Base-by-base conservation (phyloP, 2,888 invertebrate genomes). In the Acanthosepion esculentum region DNA sequence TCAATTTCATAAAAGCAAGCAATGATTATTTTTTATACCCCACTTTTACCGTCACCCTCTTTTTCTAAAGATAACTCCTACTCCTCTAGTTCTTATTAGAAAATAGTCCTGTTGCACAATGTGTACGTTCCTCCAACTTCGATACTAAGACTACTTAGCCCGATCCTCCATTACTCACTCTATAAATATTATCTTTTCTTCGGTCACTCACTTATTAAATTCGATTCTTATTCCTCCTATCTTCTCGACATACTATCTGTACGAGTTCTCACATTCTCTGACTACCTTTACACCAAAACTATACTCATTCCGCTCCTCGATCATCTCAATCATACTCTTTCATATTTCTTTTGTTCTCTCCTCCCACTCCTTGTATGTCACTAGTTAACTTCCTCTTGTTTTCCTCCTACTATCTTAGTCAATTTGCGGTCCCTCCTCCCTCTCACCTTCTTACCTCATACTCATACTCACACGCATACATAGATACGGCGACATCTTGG, bases 381-480 rank as follows among this genome's bases (percentile, higher is more conserved):
- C n/a, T 53, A 50, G 53, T 41, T 53, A 15, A 48, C 33, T 50
- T 48, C 92, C 53, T 53, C 53, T 29, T 41, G 53, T 92, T 53
- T n/a, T 53, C 53, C 48, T 92, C 92, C 18, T 33, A 15, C 33
- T 53, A 20, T 18, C 33, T 92, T 15, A 15, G 20, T 20, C 20
- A 3, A 29, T 92, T 50, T 33, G n/a, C n/a, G 12, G 12, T 33
- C 33, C 29, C 53, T 53, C 53, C 92, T 92, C 26, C 48, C 48
- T 92, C 48, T 92, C 20, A 50, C 29, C 20, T 92, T 53, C 53
- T 50, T 92, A 48, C 53, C 92, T 92, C 92, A 53, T 53, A n/a
- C 50, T 93, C 48, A 53, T 26, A 53, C 93, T 93, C 93, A 53
- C 93, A 53, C 93, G 18, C n/a, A 53, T 53, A 55, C 55, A 55